Conservation (phyloP, 2,113 vertebrate species). For the Seriola dumerili region DNA sequence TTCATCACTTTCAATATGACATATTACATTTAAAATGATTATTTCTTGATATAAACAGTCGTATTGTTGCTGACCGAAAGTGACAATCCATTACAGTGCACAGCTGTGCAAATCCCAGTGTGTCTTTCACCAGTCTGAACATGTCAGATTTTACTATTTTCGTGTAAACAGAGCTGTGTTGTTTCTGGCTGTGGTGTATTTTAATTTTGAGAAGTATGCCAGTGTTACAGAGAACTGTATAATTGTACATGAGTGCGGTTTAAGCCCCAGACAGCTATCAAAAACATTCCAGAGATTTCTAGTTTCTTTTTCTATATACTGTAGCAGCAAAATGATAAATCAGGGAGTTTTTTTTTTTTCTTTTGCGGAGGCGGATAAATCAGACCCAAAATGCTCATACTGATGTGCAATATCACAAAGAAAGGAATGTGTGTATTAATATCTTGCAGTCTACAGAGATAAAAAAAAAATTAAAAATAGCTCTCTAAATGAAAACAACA, state of each 20-base stretch:
- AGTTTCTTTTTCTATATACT: slow-evolving; percentile 38
- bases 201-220: slow-evolving; percentile 40
- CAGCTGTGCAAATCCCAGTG: slow-evolving; percentile 22
- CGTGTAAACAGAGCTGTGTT: slow-evolving; percentile 38
- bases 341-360: background rate
- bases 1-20: slow-evolving; percentile 14
- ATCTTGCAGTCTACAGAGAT: slow-evolving; percentile 11
- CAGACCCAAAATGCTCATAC: background rate
- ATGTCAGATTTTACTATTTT: slow-evolving; percentile 30
- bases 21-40: slow-evolving; percentile 15
- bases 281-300: slow-evolving; percentile 61
- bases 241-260: slow-evolving; percentile 49
- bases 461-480: slow-evolving; percentile 25
- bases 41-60: slow-evolving; percentile 22
- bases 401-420: background rate
- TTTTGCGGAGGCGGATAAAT: slow-evolving; percentile 9
- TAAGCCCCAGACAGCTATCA: slow-evolving; percentile 48
- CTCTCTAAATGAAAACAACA: slow-evolving; percentile 22
- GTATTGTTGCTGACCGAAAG: slow-evolving; percentile 1
- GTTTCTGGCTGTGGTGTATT: slow-evolving; percentile 55
- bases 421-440: background rate
- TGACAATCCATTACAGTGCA: background rate
- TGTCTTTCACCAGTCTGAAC: slow-evolving; percentile 36
- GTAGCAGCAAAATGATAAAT: slow-evolving; percentile 12
- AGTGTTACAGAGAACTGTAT: slow-evolving; percentile 10